Percentiles rank a stretch among this genome's conserved stretches.
Evolutionary conservation across 2,888 invertebrate species (phyloP).

Genomic region (Dryobotodes eremita): DNA sequence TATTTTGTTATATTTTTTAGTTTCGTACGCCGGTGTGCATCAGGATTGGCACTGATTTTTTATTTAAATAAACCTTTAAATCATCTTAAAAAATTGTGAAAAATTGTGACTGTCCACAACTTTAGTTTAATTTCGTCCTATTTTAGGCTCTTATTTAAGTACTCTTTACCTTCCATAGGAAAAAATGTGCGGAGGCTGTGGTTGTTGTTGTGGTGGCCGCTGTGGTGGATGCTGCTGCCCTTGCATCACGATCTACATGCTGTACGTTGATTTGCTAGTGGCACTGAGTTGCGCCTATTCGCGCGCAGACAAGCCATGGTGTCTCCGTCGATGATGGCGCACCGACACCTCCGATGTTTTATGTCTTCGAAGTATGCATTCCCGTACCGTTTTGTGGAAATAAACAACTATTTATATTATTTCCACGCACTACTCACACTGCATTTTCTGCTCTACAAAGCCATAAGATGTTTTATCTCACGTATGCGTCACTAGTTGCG

Average conservation of each 20-base stretch:
- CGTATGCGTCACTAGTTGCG: constrained; percentile 47
- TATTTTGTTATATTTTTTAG: not conserved
- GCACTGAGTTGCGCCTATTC: constrained; percentile 43
- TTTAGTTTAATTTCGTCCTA: not conserved
- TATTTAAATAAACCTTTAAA: constrained; percentile 68
- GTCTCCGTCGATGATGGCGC: constrained; percentile 62
- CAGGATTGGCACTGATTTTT: not conserved
- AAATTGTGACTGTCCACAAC: constrained; percentile 52
- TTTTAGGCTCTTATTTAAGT: not conserved
- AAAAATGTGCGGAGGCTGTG: constrained; percentile 12
- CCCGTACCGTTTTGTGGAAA: constrained; percentile 75
- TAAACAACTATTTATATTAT: constrained; percentile 68
- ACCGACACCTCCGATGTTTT: constrained; percentile 52
- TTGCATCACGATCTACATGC: constrained; percentile 84
- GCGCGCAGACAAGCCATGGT: constrained; percentile 61
- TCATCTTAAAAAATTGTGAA: constrained; percentile 48
- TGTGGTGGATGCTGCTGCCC: constrained; percentile 78
- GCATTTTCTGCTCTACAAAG: constrained; percentile 60
- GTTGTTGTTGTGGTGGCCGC: constrained; percentile 73
- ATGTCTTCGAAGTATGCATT: constrained; percentile 14
- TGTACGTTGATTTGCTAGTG: constrained; percentile 86
- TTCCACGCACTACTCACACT: constrained; percentile 8
- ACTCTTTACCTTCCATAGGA: constrained; percentile 1
- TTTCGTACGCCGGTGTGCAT: not conserved
- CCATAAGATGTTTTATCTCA: constrained; percentile 44